Conservation (phyloP, 1,140 invertebrate species). For the Eubasilissa regina region DNA sequence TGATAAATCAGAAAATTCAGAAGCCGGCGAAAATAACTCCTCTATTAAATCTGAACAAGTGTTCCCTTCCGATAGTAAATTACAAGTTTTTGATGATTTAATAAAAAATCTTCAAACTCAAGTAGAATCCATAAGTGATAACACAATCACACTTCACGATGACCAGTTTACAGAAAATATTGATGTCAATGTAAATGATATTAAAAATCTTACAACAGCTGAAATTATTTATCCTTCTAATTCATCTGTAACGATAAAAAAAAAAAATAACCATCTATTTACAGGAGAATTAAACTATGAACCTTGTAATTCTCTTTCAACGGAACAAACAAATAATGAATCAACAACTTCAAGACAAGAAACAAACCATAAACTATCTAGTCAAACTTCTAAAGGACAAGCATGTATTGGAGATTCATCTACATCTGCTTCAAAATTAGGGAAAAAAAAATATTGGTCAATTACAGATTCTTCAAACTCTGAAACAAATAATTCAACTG, state of each 20-base stretch:
- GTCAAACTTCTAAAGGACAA: background rate
- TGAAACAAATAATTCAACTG: too few species aligned
- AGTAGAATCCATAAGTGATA: constrained; percentile 29
- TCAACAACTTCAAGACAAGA: background rate
- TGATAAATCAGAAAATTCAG: constrained; percentile 14
- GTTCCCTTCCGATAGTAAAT: constrained; percentile 9
- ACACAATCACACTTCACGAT: background rate
- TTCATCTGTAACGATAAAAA: background rate
- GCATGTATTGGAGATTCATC: background rate
- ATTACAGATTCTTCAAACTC: too few species aligned
- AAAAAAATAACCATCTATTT: background rate
- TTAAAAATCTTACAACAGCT: background rate
- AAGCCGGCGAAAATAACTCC: constrained; percentile 14
- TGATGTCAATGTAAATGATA: constrained; percentile 4
- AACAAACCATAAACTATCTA: background rate
- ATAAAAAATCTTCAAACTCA: constrained; percentile 48
- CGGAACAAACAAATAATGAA: background rate
- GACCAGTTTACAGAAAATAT: background rate
- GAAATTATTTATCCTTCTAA: background rate
- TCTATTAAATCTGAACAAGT: background rate
- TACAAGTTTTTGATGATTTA: constrained; percentile 49
- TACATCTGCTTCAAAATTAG: too few species aligned
- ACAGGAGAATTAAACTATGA: too few species aligned
- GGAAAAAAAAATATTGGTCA: too few species aligned
- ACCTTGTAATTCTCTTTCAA: background rate